A percentile compares a stretch with the other conserved stretches of the same genome.
phyloP scores from a whole-genome alignment of 2,797 vertebrate species.

The Danionella dracula region DNA sequence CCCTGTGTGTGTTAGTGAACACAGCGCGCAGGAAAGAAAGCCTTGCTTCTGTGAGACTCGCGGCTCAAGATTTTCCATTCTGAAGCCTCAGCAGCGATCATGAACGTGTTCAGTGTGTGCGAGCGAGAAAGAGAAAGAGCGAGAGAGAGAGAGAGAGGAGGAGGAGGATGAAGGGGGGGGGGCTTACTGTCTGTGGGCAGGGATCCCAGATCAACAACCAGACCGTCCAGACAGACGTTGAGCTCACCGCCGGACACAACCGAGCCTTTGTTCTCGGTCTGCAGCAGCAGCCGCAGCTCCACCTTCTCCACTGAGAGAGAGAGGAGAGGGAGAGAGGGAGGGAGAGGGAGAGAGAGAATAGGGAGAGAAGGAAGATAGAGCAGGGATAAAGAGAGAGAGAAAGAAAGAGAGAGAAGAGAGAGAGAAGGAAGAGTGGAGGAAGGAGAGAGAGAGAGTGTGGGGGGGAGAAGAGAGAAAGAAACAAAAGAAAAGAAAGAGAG shows the following conservation, averaged over 20 bases:
- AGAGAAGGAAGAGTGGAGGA: too few relatives aligned
- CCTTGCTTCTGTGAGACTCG: background rate
- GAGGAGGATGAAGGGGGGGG: background rate
- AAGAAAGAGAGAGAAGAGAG: too few relatives aligned
- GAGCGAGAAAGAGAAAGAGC: background rate
- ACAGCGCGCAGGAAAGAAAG: background rate
- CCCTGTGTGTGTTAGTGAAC: background rate
- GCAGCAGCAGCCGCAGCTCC: slow-evolving; percentile 88
- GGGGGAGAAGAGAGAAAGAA: too few relatives aligned
- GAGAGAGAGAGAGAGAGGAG: too few relatives aligned
- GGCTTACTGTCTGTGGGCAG: slow-evolving; percentile 90
- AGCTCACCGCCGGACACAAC: slow-evolving; percentile 90
- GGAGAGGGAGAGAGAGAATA: background rate
- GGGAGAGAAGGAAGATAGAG: background rate
- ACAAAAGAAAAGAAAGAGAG: too few relatives aligned
- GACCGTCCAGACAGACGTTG: slow-evolving; percentile 90
- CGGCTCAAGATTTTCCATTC: background rate
- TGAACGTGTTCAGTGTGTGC: slow-evolving; percentile 31
- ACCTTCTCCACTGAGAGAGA: slow-evolving; percentile 85
- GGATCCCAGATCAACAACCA: slow-evolving; percentile 86
- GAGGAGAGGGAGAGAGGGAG: background rate
- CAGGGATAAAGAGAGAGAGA: background rate
- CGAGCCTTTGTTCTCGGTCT: slow-evolving; percentile 91
- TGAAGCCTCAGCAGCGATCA: slow-evolving; percentile 16
- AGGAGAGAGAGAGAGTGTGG: too few relatives aligned